These are phyloP conservation scores for Ophonus ardosiacus DNA, from an alignment of 2,888 invertebrate species.

Conservation along the genomic window DNA sequence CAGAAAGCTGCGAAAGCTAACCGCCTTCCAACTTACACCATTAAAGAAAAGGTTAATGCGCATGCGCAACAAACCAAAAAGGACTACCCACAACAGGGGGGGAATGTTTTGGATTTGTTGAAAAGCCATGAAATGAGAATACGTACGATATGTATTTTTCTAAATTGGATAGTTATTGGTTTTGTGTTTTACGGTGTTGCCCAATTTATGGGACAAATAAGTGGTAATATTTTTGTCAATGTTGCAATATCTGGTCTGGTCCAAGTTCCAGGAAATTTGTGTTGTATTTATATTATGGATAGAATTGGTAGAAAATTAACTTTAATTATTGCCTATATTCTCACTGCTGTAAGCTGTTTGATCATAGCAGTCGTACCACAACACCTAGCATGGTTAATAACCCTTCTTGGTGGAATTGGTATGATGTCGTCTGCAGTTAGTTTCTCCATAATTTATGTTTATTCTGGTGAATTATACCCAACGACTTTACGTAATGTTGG, in stretches of 20 bases:
- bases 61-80: slow-evolving; percentile 57
- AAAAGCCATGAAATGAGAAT: slow-evolving; percentile 83
- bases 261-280: slow-evolving; percentile 79
- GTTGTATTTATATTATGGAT: slow-evolving; percentile 77
- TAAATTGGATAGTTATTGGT: slow-evolving; percentile 91
- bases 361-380: slow-evolving; percentile 80
- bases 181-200: slow-evolving; percentile 93
- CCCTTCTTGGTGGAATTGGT: slow-evolving; percentile 80
- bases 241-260: slow-evolving; percentile 88
- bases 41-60: slow-evolving; percentile 31
- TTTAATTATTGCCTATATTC: slow-evolving; percentile 81
- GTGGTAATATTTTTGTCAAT: slow-evolving; percentile 89
- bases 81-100: slow-evolving; percentile 65
- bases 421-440: slow-evolving; percentile 88
- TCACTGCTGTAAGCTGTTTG: slow-evolving; percentile 81
- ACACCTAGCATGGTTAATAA: slow-evolving; percentile 79
- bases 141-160: slow-evolving; percentile 85
- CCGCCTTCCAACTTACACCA: slow-evolving; percentile 43
- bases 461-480: slow-evolving; percentile 92
- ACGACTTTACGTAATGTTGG: slow-evolving; percentile 93
- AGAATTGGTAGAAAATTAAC: slow-evolving; percentile 84
- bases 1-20: slow-evolving; percentile 71
- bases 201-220: slow-evolving; percentile 88
- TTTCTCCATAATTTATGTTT: slow-evolving; percentile 93
- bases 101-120: slow-evolving; percentile 81